phyloP scores from a whole-genome alignment of 2,113 vertebrate species.

The Xerus inauris region DNA sequence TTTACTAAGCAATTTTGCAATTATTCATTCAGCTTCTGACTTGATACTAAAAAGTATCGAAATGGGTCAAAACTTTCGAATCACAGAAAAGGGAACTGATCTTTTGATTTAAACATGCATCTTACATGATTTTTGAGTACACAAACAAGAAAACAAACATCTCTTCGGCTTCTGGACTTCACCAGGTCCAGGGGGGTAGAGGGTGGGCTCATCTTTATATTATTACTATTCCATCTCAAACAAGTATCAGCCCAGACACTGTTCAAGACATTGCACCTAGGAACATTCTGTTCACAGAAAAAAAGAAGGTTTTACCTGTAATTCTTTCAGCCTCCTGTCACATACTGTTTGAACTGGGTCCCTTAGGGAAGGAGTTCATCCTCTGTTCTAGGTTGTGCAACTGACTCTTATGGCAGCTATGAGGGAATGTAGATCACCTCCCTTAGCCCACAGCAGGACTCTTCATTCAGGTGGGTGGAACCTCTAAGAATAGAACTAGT shows the following conservation, averaged over 20 bases:
- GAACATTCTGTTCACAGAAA: not conserved
- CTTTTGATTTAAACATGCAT: not conserved
- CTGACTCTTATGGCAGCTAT: not conserved
- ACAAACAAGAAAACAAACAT: not conserved
- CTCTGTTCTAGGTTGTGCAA: not conserved
- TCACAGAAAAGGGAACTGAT: constrained; percentile 24
- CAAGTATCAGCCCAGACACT: not conserved
- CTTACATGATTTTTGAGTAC: not conserved
- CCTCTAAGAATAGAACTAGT: not conserved
- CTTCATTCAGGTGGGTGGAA: not conserved
- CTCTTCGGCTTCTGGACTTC: not conserved
- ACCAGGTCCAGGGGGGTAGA: not conserved
- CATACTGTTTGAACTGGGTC: not conserved
- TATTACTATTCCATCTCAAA: not conserved
- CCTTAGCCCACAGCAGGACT: not conserved
- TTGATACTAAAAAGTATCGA: constrained; percentile 18
- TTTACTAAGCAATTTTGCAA: constrained; percentile 37
- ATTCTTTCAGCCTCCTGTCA: not conserved
- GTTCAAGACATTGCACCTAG: not conserved
- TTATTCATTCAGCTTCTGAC: not conserved
- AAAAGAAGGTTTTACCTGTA: not conserved
- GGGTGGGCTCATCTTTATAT: not conserved
- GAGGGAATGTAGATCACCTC: not conserved
- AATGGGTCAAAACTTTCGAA: constrained; percentile 31
- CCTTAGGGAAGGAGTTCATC: not conserved